These are phyloP conservation scores for Hyperoplus lanceolatus DNA, from an alignment of 2,797 vertebrate genomes.

Conservation along the genomic window DNA sequence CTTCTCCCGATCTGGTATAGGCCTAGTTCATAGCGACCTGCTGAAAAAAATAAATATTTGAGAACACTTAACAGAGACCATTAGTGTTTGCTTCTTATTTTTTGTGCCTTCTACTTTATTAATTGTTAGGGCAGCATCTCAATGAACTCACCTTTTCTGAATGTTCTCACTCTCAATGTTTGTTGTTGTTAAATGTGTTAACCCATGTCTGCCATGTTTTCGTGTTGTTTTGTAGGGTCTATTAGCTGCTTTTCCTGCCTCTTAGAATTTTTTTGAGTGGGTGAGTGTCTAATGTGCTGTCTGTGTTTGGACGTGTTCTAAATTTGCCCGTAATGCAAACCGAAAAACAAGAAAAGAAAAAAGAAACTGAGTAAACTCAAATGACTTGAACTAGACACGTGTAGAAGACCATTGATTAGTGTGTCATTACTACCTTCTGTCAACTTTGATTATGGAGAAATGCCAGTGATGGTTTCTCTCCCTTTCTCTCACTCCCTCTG, in stretches of 20 bases:
- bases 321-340: background rate
- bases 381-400: conserved; percentile 61
- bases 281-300: conserved; percentile 23
- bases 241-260: conserved; percentile 41
- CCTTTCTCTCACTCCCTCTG: conserved; percentile 64
- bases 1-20: no score
- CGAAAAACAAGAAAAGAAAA: conserved; percentile 22
- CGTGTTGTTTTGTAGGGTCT: conserved; percentile 27
- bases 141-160: background rate
- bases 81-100: background rate
- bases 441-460: conserved; percentile 80
- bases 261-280: conserved; percentile 14
- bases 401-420: conserved; percentile 73
- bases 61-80: background rate
- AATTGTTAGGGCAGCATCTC: background rate
- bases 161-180: conserved; percentile 2
- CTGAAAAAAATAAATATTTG: background rate
- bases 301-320: conserved; percentile 31
- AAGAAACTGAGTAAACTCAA: conserved; percentile 37
- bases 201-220: background rate
- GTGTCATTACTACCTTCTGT: conserved; percentile 74
- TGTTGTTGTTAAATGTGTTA: conserved; percentile 5
- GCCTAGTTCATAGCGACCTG: background rate
- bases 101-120: background rate
- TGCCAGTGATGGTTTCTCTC: conserved; percentile 61